Base-by-base conservation (phyloP, 30 jellyfish, hydroid and myxozoan genomes). In the Aurelia aurita complex sp. Pacific region DNA sequence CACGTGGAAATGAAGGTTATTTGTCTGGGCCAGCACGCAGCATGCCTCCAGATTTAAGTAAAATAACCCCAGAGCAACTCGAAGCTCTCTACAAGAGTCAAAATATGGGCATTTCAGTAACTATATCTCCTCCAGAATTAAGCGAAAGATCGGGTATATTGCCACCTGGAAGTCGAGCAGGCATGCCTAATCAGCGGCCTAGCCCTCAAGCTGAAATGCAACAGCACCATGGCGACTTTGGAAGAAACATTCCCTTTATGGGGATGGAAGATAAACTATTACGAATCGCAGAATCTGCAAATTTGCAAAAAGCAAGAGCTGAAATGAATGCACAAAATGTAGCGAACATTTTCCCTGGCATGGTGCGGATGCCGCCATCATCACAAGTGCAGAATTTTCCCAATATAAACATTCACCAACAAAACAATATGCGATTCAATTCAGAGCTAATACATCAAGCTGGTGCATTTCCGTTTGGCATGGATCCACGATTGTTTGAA, bases 181-280 rank as follows among this genome's bases (percentile, higher is more conserved):
- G 90, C 35, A 64, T 74, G 77, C 90, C 83, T 33, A 60, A 42
- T 46, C 84, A 83, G 51, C 77, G 92, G 55, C 85, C 80, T 14
- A 83, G 92, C 75, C 91, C 91, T 3, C 91, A 82, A 60, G 38
- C 85, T 12, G 91, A 82, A 73, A 72, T 76, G 82, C 92, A 83
- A 36, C 57, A 46, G 14, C 93, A 84, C 77, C 87, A 68, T 57
- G 77, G 67, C 54, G 88, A 78, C 23, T 72, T 84, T 63, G 83
- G 83, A 10, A 73, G 68, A 16, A 67, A 53, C 69, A 72, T 73
- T 53, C 74, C 87, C 36, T 73, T 61, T 16, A 84, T 84, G 77
- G 86, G 93, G 35, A 84, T 84, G 93, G 93, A 84, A 54, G 93
- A 84, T 17, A 73, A 84, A 64, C 63, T 84, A 15, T 57, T 84